Percentiles rank a stretch among this genome's conserved stretches.
Evolutionary conservation across 2,113 vertebrate genomes (phyloP).

Genomic region (Eurypyga helias): DNA sequence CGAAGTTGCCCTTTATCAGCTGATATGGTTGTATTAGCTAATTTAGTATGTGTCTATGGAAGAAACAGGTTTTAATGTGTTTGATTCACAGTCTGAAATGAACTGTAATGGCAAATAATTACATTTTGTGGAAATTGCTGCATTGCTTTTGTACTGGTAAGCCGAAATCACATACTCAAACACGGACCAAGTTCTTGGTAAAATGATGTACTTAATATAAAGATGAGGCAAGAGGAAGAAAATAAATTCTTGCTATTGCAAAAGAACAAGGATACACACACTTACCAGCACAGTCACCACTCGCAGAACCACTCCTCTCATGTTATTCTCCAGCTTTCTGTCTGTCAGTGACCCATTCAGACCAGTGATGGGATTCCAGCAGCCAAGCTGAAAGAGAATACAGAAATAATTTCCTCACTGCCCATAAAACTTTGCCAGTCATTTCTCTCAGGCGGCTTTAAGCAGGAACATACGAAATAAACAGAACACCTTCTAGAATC

Average conservation of each 20-base stretch:
- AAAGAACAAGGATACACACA: conserved; percentile 31
- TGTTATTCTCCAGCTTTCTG: conserved; percentile 97
- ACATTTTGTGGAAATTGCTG: conserved; percentile 72
- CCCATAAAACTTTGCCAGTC: not conserved
- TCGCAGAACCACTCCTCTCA: conserved; percentile 94
- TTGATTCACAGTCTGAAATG: conserved; percentile 57
- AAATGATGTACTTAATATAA: conserved; percentile 69
- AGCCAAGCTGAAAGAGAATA: conserved; percentile 88
- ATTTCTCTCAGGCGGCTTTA: not conserved
- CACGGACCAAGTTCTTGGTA: conserved; percentile 68
- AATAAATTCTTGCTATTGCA: not conserved
- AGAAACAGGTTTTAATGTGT: not conserved
- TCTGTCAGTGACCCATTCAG: conserved; percentile 95
- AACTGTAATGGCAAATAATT: conserved; percentile 70
- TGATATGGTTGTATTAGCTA: not conserved
- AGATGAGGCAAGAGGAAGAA: conserved; percentile 49
- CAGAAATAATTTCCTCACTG: not conserved
- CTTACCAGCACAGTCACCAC: conserved; percentile 98
- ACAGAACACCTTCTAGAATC: not conserved
- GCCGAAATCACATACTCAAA: not conserved
- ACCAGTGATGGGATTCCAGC: conserved; percentile 94
- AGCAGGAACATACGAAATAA: rapidly evolving
- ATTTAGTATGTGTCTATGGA: not conserved
- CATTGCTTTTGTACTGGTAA: conserved; percentile 65
- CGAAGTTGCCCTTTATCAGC: not conserved